Percentiles rank a stretch among this genome's conserved stretches.
phyloP scores from a whole-genome alignment of 1,140 invertebrate species.

The Ectropis grisescens region DNA sequence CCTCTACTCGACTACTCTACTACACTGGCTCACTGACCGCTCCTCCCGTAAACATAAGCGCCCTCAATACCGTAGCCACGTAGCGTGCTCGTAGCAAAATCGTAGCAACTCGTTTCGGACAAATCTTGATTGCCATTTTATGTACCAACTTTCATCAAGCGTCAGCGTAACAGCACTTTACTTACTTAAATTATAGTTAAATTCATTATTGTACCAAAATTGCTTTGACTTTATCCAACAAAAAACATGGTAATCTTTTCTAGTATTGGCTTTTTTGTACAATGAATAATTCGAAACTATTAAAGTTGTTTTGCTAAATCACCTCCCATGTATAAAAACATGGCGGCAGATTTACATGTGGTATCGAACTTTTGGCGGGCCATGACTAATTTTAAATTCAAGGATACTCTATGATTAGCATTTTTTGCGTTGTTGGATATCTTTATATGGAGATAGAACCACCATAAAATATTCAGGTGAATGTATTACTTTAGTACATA shows the following conservation, averaged over 20 bases:
- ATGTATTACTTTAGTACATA: too few species aligned
- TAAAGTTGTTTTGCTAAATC: conserved; percentile 2
- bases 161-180: too few species aligned
- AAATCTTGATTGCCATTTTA: too few species aligned
- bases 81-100: conserved; percentile 13
- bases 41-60: background rate
- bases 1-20: conserved; percentile 19
- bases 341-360: conserved; percentile 29
- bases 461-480: too few species aligned
- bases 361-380: conserved; percentile 32
- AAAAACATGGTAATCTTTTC: too few species aligned
- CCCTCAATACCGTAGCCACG: conserved; percentile 1
- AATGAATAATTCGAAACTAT: too few species aligned
- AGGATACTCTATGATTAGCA: conserved; percentile 20
- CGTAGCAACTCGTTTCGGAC: conserved; percentile 7
- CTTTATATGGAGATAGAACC: background rate
- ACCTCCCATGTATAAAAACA: conserved; percentile 9
- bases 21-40: conserved; percentile 22
- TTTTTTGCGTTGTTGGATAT: conserved; percentile 13
- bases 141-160: too few species aligned
- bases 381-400: conserved; percentile 28
- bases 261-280: too few species aligned
- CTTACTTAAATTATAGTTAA: too few species aligned
- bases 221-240: too few species aligned
- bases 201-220: too few species aligned